Percentiles rank a stretch among this genome's conserved stretches.
Evolutionary conservation across 2,888 invertebrate species (phyloP).

Genomic region (Smittia sp.): DNA sequence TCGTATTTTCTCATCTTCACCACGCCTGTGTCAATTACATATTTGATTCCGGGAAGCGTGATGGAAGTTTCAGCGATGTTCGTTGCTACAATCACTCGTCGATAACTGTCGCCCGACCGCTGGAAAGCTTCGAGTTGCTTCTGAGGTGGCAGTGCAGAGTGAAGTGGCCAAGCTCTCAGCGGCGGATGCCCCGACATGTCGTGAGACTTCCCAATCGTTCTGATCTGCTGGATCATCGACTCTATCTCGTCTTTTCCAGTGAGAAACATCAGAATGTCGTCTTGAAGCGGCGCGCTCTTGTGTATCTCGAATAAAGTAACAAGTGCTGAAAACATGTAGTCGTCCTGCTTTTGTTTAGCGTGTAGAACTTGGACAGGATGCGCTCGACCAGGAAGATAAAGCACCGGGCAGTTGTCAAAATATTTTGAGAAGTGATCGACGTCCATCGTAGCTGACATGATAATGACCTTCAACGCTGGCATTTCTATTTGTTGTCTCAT

Average conservation of each 20-base stretch:
- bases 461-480: conserved; percentile 56
- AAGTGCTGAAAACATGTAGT: conserved; percentile 79
- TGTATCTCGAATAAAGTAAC: conserved; percentile 90
- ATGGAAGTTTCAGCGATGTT: conserved; percentile 98
- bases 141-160: conserved; percentile 82
- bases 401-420: conserved; percentile 79
- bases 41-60: conserved; percentile 88
- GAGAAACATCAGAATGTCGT: conserved; percentile 88
- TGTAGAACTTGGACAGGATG: conserved; percentile 76
- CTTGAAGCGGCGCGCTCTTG: conserved; percentile 71
- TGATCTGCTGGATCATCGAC: conserved; percentile 71
- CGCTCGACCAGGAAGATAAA: conserved; percentile 88
- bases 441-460: conserved; percentile 97
- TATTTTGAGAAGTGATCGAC: conserved; percentile 88
- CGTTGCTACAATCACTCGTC: conserved; percentile 92
- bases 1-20: conserved; percentile 85
- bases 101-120: conserved; percentile 65
- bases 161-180: conserved; percentile 80
- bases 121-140: conserved; percentile 87
- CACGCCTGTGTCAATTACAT: conserved; percentile 88
- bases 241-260: conserved; percentile 98
- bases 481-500: conserved; percentile 55
- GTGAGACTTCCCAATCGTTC: conserved; percentile 65
- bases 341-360: conserved; percentile 68
- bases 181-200: conserved; percentile 60